Evolutionary conservation across 2,888 invertebrate genomes (phyloP), one percentile per base, ranked within the genome.

Genomic region (Argyra leucocephala): DNA sequence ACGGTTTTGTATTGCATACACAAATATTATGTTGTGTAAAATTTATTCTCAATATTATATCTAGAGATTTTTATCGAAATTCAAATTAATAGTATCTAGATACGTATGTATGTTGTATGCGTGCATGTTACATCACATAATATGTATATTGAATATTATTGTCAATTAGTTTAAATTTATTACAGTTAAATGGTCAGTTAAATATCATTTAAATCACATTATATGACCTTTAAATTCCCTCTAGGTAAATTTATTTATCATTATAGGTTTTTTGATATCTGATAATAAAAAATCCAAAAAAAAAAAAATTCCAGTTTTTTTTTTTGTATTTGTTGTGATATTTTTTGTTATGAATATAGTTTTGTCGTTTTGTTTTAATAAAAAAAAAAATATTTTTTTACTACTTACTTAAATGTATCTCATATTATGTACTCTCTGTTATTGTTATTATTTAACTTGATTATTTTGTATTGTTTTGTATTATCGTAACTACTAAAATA

Each of bases 161-260:
- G 48, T 48, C 48, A 48, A 48, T 48, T 48, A 48, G 18, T 48
- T 48, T 6, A 48, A 48, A 48, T 48, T 48, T 48, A 48, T 48
- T 48, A 48, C 48, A 48, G 48, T 48, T 48, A 48, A 48, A 48
- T 48, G 18, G 48, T n/a, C 48, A 48, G 15, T 15, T 15, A 48
- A 48, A 48, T 48, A 31, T 26, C 26, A 26, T 26, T 26, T 26
- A 26, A 26, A 31, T n/a, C n/a, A n/a, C 10, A 2, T 48, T 18
- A 48, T 48, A n/a, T 48, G 48, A 48, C 48, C 48, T 48, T 48
- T 48, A 48, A 48, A 48, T 48, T 48, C 48, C 48, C 48, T n/a
- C n/a, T n/a, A n/a, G n/a, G n/a, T n/a, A n/a, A n/a, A n/a, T n/a
- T n/a, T n/a, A n/a, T n/a, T n/a, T n/a, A n/a, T n/a, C n/a, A n/a